Evolutionary conservation across 2,797 vertebrate genomes (phyloP).

Genomic region (Valencia hispanica): DNA sequence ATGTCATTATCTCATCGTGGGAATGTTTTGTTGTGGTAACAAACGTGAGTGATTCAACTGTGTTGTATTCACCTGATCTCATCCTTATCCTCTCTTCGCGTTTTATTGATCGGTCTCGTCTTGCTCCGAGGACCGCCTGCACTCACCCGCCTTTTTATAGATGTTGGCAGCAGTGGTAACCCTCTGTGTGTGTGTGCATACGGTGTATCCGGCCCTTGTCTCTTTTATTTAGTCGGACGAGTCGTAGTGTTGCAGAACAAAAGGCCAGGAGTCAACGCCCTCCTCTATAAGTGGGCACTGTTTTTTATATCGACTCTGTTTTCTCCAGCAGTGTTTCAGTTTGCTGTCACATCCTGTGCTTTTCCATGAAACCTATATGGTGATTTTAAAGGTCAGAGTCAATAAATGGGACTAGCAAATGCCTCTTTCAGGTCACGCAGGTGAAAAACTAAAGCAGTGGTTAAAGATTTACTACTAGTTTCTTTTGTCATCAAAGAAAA

Average conservation of each 20-base stretch:
- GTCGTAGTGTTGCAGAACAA: conserved; percentile 55
- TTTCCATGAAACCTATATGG: conserved; percentile 41
- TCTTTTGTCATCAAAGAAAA: neutral
- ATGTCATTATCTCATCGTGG: conserved; percentile 36
- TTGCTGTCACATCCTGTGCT: conserved; percentile 40
- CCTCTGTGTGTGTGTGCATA: conserved; percentile 13
- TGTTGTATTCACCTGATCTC: conserved; percentile 20
- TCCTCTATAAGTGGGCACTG: conserved; percentile 64
- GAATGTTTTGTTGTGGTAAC: conserved; percentile 51
- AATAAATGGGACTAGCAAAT: neutral
- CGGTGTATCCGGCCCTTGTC: conserved; percentile 30
- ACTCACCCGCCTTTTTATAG: conserved; percentile 42
- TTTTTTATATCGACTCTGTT: conserved; percentile 66
- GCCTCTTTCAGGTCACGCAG: conserved; percentile 27
- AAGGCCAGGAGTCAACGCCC: conserved; percentile 63
- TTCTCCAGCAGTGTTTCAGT: conserved; percentile 30
- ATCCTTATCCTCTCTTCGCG: conserved; percentile 41
- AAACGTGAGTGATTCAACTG: conserved; percentile 28
- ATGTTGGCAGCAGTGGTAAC: conserved; percentile 31
- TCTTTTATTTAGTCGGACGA: conserved; percentile 58
- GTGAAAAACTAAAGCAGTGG: neutral
- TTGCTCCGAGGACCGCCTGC: conserved; percentile 22
- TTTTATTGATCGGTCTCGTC: conserved; percentile 65
- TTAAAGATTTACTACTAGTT: neutral
- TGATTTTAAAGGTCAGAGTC: conserved; percentile 49